Evolutionary conservation across 2,888 invertebrate genomes (phyloP), one percentile per base, ranked within the genome.

Genomic region (Drosophila putrida): DNA sequence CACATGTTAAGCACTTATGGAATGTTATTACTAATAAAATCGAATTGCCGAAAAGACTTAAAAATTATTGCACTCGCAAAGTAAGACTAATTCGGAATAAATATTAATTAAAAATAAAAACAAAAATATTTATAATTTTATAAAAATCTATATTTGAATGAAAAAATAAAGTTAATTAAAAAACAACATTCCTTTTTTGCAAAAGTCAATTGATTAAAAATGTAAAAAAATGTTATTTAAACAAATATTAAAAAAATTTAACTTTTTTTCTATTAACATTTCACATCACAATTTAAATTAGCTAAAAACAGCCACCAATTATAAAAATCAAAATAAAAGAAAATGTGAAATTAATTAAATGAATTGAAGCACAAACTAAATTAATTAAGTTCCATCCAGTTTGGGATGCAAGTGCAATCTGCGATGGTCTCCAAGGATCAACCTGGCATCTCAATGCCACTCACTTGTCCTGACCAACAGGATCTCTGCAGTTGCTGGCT

Each of bases 1-100:
- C 20, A 20, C 6, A 35, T 35, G 11, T 49, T 49, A 25, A 44
- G 36, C 55, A 25, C 20, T 20, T 44, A 2, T 13, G 62, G 50
- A 61, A 47, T 38, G 41, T 60, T 53, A 36, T 51, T 46, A 64
- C 46, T 33, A 57, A 63, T 71, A 47, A 63, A 54, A 44, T 41
- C 13, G 11, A 69, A 53, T 13, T 41, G 44, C 58, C 55, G 50
- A 54, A 38, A 58, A 49, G 1, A 13, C 9, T 1, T 6, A 0
- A 3, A 13, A 13, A 38, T 38, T 38, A 2, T 38, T 38, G 1
- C 0, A 15, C 13, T 38, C 6, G 0, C n/a, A 1, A 13, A 6
- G 38, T 13, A 8, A 8, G 36, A 1, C 20, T 20, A 39, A 9
- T 6, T 28, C 28, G 0, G 5, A 28, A 28, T 28, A 20, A 20